Conservation (phyloP, 2,113 vertebrate genomes). For the Genyomyrus donnyi region DNA sequence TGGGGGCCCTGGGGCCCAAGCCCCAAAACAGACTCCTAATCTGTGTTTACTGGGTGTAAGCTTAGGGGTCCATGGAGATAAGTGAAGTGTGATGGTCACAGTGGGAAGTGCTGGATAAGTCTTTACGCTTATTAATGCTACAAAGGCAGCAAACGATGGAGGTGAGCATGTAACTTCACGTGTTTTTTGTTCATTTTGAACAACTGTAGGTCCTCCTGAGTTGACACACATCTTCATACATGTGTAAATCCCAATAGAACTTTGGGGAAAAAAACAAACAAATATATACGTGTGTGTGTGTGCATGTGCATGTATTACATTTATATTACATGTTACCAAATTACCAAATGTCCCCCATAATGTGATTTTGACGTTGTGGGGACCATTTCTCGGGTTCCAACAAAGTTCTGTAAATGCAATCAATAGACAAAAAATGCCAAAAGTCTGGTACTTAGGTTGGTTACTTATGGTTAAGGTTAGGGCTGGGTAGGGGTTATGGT, state of each 20-base stretch:
- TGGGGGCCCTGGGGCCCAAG: neutral
- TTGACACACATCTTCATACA: neutral
- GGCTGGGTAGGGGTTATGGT: no score
- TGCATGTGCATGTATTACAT: no score
- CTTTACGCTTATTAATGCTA: neutral
- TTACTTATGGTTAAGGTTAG: no score
- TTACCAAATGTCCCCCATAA: no score
- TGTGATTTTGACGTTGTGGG: no score
- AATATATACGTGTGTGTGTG: neutral
- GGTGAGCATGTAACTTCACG: neutral
- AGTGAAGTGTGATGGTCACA: neutral
- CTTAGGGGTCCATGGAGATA: neutral
- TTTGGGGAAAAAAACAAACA: neutral
- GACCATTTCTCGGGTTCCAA: no score
- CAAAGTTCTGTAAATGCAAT: no score
- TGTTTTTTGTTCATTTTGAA: neutral
- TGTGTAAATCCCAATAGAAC: neutral
- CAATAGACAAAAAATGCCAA: no score
- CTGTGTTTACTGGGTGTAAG: neutral
- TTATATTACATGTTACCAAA: no score
- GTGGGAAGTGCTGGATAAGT: neutral
- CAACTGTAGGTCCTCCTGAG: neutral
- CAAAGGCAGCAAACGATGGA: neutral
- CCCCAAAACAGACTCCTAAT: neutral
- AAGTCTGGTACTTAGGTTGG: no score